Base-by-base conservation (phyloP, 2,888 invertebrate genomes). In the Volucella inflata region DNA sequence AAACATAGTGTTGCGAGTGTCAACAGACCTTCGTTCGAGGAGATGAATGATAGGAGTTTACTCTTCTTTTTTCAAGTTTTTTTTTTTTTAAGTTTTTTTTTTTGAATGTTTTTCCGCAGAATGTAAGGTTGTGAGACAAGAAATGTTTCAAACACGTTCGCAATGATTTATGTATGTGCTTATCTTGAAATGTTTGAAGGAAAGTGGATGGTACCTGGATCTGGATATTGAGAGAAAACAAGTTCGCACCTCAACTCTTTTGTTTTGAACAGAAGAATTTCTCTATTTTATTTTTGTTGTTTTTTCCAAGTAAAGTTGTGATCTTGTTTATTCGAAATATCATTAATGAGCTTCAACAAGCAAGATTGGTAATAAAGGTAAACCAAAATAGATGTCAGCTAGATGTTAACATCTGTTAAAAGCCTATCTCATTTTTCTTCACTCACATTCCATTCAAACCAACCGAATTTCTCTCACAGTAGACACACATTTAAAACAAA, bases 41-140 rank as follows among this genome's bases (percentile, higher is more conserved):
- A 80, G 80, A 70, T 80, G 75, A 75, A 70, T 80, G 75, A 80
- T 80, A 80, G 50, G 57, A 71, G 30, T 8, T 16, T 42, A 48
- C 21, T 44, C 17, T 11, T 57, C 12, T 3, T 50, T 44, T 8
- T 68, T 59, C 17, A 0, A 21, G 30, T 30, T 30, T 30, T 30
- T 30, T 30, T 21, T 30, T 30, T 30, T 30, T 30, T 3, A 30
- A n/a, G n/a, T n/a, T n/a, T n/a, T n/a, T n/a, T n/a, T n/a, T n/a
- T n/a, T n/a, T n/a, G n/a, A 30, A 30, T 30, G 30, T 30, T 30
- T 30, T 30, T 30, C 30, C 30, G 6, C 30, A 50, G 50, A n/a
- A 50, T 50, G 14, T 50, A 16, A 16, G 16, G n/a, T n/a, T 16
- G 50, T 50, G 50, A 16, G 16, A 16, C n/a, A 16, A 50, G 16